Conservation (phyloP, 1,140 invertebrate species). For the Drosophila ogumai region DNA sequence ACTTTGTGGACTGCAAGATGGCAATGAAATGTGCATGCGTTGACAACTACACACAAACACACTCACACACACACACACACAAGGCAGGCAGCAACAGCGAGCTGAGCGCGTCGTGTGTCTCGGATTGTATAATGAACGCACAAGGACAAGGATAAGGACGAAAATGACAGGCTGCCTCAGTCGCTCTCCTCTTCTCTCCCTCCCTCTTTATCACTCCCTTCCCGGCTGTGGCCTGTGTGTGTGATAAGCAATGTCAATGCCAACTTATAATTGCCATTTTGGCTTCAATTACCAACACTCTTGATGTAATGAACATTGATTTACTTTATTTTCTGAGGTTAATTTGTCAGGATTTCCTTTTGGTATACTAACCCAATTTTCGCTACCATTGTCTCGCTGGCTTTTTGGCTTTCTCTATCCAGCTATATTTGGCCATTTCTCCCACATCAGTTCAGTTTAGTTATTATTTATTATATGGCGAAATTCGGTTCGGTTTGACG, state of each 20-base stretch:
- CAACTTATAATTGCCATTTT: slow-evolving; percentile 45
- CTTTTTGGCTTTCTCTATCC: slow-evolving; percentile 6
- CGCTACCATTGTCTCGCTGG: not conserved
- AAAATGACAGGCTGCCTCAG: slow-evolving; percentile 4
- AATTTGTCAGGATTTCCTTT: not conserved
- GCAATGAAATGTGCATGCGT: slow-evolving; percentile 66
- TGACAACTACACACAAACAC: slow-evolving; percentile 39
- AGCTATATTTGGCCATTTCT: slow-evolving; percentile 20
- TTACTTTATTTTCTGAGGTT: not conserved
- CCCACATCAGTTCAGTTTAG: not conserved
- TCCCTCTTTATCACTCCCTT: not conserved
- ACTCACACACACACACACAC: slow-evolving; percentile 11
- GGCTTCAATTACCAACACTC: slow-evolving; percentile 34
- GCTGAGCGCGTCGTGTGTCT: slow-evolving; percentile 41
- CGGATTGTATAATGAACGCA: slow-evolving; percentile 54
- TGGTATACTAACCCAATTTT: slow-evolving; percentile 53
- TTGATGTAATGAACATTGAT: slow-evolving; percentile 35
- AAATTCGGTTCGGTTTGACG: slow-evolving; percentile 15
- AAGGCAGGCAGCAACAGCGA: slow-evolving; percentile 12
- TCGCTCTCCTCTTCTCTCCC: not conserved
- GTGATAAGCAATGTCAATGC: slow-evolving; percentile 38
- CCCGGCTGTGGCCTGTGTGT: slow-evolving; percentile 6
- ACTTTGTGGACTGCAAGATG: slow-evolving; percentile 39
- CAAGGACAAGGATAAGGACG: slow-evolving; percentile 57
- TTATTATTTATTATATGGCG: slow-evolving; percentile 14